These are phyloP conservation scores for Ctenomys sociabilis DNA, from an alignment of 2,113 vertebrate genomes.

Conservation along the genomic window DNA sequence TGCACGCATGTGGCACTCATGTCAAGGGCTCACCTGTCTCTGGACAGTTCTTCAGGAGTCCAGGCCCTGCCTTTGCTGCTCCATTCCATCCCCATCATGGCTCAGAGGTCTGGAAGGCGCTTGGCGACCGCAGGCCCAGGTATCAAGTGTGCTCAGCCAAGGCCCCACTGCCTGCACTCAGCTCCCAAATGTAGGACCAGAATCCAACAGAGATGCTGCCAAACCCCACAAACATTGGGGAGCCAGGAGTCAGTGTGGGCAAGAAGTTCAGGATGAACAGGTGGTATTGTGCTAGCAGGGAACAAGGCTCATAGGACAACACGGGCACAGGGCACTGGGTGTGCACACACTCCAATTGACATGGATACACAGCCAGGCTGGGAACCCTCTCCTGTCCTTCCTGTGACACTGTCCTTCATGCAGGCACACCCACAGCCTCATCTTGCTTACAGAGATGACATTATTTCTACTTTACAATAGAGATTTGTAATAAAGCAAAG, in stretches of 20 bases:
- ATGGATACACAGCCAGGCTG: too few species aligned
- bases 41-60: neutral
- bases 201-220: neutral
- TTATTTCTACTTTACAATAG: neutral
- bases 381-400: neutral
- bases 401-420: neutral
- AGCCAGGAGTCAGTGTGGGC: neutral
- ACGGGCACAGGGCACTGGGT: neutral
- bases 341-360: neutral
- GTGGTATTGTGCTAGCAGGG: too few species aligned
- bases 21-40: neutral
- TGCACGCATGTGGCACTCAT: neutral
- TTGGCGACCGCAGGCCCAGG: neutral
- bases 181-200: neutral
- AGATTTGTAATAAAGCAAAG: neutral
- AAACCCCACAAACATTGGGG: neutral
- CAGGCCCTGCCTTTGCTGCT: neutral
- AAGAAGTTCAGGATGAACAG: neutral
- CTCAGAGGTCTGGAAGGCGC: neutral
- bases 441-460: neutral
- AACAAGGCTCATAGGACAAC: neutral
- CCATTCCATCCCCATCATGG: too few species aligned
- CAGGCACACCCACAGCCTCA: fast-evolving
- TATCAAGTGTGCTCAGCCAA: neutral
- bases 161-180: neutral